Conservation (phyloP, 1,140 invertebrate genomes). For the Magallana ariakensis region DNA sequence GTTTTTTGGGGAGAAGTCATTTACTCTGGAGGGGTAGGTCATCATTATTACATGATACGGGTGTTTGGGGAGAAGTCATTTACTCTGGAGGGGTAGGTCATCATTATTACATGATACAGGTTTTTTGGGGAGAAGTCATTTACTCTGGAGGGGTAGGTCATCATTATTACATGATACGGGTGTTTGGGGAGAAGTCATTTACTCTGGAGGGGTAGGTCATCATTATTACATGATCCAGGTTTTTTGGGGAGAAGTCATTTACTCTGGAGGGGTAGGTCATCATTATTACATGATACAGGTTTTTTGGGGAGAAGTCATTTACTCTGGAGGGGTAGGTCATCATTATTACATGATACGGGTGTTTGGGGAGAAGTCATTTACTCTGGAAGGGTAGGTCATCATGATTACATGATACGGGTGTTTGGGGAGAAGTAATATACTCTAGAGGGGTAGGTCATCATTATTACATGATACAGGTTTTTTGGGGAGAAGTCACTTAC, state of each 20-base stretch:
- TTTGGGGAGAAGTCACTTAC: too few species aligned
- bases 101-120: constrained; percentile 72
- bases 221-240: constrained; percentile 73
- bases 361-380: constrained; percentile 74
- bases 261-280: constrained; percentile 65
- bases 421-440: constrained; percentile 76
- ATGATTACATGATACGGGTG: constrained; percentile 74
- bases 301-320: constrained; percentile 77
- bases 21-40: too few species aligned
- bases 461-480: too few species aligned
- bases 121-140: constrained; percentile 77
- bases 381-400: too few species aligned
- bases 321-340: constrained; percentile 66
- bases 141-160: constrained; percentile 65
- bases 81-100: constrained; percentile 66
- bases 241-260: constrained; percentile 77
- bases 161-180: too few species aligned
- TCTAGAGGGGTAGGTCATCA: constrained; percentile 64
- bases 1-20: too few species aligned
- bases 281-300: too few species aligned
- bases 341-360: constrained; percentile 74
- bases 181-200: too few species aligned
- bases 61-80: constrained; percentile 77
- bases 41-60: constrained; percentile 70
- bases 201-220: too few species aligned